These are phyloP conservation scores for Hemiprocne comata DNA, from an alignment of 2,113 vertebrate genomes.

Conservation along the genomic window DNA sequence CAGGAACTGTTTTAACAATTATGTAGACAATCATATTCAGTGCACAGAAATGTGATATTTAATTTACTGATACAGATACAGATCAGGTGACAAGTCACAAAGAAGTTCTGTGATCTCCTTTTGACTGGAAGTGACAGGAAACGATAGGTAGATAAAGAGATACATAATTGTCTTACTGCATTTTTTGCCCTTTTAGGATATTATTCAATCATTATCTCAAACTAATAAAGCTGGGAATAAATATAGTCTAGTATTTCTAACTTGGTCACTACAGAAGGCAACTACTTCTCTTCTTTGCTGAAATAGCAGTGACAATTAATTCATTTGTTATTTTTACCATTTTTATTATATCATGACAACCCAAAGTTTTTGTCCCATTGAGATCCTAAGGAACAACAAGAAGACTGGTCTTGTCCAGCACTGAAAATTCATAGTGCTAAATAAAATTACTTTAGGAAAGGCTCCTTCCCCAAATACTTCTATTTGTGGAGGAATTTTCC, in stretches of 20 bases:
- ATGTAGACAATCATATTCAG: too few species aligned
- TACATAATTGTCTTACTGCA: neutral
- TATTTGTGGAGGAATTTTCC: constrained; percentile 16
- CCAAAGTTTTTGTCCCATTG: neutral
- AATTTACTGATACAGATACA: neutral
- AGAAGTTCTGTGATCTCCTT: neutral
- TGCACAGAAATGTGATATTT: neutral
- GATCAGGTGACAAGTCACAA: neutral
- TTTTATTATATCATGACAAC: neutral
- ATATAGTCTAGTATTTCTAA: neutral
- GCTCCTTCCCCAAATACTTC: neutral
- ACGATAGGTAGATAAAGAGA: neutral
- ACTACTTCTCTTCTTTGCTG: neutral
- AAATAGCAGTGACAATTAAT: neutral
- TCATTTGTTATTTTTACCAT: neutral
- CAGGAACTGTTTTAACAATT: neutral
- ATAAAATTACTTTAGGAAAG: neutral
- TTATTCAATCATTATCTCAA: neutral
- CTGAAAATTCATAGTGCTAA: neutral
- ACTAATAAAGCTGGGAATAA: neutral
- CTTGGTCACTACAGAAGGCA: neutral
- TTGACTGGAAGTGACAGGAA: neutral
- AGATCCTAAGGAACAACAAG: neutral
- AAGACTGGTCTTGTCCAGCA: neutral
- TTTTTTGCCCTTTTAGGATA: neutral